phyloP scores from a whole-genome alignment of 2,113 vertebrate genomes.

The Myxocyprinus asiaticus region DNA sequence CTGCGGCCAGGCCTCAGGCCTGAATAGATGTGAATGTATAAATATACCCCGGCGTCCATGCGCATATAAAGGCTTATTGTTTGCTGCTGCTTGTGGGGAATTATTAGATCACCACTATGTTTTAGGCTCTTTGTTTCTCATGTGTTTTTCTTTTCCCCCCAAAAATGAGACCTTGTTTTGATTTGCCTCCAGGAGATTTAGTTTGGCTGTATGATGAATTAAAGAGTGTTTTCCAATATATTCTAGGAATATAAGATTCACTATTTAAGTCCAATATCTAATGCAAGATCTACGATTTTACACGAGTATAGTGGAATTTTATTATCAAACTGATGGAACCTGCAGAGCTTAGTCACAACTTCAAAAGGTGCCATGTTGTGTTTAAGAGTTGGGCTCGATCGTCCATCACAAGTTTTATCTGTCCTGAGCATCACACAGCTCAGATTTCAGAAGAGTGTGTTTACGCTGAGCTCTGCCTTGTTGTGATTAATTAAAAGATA shows the following conservation, averaged over 20 bases:
- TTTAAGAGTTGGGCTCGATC: background rate
- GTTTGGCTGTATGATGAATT: background rate
- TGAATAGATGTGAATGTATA: conserved; percentile 71
- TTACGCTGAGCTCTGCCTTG: conserved; percentile 53
- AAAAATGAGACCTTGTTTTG: conserved; percentile 48
- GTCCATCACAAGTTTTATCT: background rate
- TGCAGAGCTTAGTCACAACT: background rate
- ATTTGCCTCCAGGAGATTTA: conserved; percentile 9
- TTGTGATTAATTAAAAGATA: conserved; percentile 63
- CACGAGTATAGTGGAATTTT: no score
- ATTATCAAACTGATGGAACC: no score
- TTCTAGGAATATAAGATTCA: no score
- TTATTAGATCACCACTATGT: conserved; percentile 62
- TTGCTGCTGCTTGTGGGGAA: conserved; percentile 58
- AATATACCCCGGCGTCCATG: conserved; percentile 67
- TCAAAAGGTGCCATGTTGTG: background rate
- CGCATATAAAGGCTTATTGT: conserved; percentile 70
- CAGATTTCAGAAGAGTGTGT: conserved; percentile 12
- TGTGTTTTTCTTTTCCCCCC: background rate
- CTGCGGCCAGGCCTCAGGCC: conserved; percentile 38
- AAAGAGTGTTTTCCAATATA: no score
- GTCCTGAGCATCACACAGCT: background rate
- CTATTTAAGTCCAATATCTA: background rate
- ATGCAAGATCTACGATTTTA: no score
- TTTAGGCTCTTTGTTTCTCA: conserved; percentile 15